These are phyloP conservation scores for Radopholus similis DNA, from an alignment of 1,140 invertebrate genomes.

Conservation along the genomic window DNA sequence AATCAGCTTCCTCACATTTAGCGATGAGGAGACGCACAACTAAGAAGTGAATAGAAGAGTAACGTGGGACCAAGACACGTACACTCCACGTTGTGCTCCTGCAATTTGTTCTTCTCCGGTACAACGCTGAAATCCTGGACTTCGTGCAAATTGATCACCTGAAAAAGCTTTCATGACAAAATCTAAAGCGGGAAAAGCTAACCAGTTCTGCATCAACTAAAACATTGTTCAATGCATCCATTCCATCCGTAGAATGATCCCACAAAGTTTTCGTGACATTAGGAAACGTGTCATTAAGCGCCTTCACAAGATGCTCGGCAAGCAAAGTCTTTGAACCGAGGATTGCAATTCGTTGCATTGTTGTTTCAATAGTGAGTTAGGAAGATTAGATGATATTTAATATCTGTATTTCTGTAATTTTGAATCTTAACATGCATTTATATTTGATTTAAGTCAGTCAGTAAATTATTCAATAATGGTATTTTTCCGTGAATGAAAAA, in stretches of 20 bases:
- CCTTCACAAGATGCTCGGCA: conserved; percentile 30
- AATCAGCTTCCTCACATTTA: conserved; percentile 7
- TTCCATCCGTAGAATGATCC: conserved; percentile 9
- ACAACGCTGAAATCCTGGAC: conserved; percentile 28
- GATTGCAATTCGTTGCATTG: conserved; percentile 28
- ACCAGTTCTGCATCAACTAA: conserved; percentile 23
- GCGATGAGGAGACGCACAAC: conserved; percentile 27
- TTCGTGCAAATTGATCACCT: conserved; percentile 43
- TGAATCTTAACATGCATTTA: too few species aligned
- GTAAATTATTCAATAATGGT: too few species aligned
- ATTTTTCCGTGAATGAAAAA: too few species aligned
- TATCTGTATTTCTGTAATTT: too few species aligned
- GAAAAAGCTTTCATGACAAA: conserved; percentile 1
- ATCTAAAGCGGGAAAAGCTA: background rate
- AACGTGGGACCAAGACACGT: background rate
- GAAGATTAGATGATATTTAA: too few species aligned
- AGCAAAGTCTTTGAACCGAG: conserved; percentile 34
- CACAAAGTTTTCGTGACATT: background rate
- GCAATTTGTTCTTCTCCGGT: conserved; percentile 14
- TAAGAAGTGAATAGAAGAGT: conserved; percentile 13
- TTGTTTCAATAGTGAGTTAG: too few species aligned
- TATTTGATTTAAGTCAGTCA: too few species aligned
- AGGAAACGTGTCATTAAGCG: conserved; percentile 1
- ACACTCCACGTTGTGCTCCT: conserved; percentile 47
- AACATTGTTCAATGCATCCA: background rate